A percentile compares a stretch with the other conserved stretches of the same genome.
Evolutionary conservation across 2,113 vertebrate genomes (phyloP).

Genomic region (Etheostoma cragini): DNA sequence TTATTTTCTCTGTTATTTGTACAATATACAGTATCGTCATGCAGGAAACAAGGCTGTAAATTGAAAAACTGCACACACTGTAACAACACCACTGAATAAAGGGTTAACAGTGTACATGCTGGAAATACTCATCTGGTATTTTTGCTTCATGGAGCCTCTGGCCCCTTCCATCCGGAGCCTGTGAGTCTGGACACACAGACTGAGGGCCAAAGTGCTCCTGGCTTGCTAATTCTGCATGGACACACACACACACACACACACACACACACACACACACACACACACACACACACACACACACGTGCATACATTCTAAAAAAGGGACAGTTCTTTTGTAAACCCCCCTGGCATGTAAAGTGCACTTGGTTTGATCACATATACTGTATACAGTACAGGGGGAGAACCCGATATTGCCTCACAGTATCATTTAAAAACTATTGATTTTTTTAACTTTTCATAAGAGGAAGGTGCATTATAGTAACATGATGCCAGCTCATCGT

Average conservation of each 20-base stretch:
- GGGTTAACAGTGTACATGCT: constrained; percentile 46
- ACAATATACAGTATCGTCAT: not conserved
- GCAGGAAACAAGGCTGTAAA: not conserved
- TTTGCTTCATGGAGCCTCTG: constrained; percentile 67
- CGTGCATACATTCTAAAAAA: constrained; percentile 20
- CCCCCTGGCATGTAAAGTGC: constrained; percentile 65
- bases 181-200: constrained; percentile 80
- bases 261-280: constrained; percentile 6
- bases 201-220: constrained; percentile 56
- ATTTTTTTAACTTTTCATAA: constrained; percentile 82
- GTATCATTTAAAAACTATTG: constrained; percentile 76
- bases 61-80: not conserved
- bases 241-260: constrained; percentile 30
- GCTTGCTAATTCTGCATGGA: constrained; percentile 38
- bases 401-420: constrained; percentile 73
- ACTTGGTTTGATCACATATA: constrained; percentile 74
- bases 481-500: constrained; percentile 70
- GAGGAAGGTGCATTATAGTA: constrained; percentile 81
- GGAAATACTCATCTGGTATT: constrained; percentile 69
- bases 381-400: constrained; percentile 53
- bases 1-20: not conserved
- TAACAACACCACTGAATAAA: constrained; percentile 12
- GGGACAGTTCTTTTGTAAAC: constrained; percentile 57
- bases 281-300: not conserved
- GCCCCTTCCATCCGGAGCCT: constrained; percentile 77